A percentile compares a stretch with the other conserved stretches of the same genome.
Conservation (phyloP, 1,140 invertebrate genomes). For the Drosophila triauraria region DNA sequence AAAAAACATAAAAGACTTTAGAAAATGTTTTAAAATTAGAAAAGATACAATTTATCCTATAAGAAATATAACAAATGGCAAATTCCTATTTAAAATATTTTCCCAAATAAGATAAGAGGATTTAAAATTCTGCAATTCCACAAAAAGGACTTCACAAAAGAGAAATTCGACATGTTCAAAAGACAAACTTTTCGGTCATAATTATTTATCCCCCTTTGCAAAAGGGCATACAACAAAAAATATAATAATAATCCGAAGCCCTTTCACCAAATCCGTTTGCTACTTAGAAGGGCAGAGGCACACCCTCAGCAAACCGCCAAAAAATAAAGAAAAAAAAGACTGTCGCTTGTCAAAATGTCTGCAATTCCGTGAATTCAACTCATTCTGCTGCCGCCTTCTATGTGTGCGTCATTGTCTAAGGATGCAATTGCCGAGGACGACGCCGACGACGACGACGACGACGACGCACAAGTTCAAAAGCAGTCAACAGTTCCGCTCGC, state of each 20-base stretch:
- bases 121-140: neutral
- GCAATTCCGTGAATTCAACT: constrained; percentile 31
- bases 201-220: constrained; percentile 16
- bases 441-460: constrained; percentile 44
- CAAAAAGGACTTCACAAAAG: neutral
- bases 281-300: constrained; percentile 37
- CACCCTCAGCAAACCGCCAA: constrained; percentile 24
- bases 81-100: neutral
- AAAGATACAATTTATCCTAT: neutral
- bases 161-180: constrained; percentile 1
- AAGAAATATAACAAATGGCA: neutral
- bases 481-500: constrained; percentile 70
- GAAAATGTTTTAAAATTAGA: neutral
- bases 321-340: constrained; percentile 9
- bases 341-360: constrained; percentile 55
- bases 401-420: constrained; percentile 63
- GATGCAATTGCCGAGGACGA: constrained; percentile 57
- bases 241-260: constrained; percentile 29
- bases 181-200: constrained; percentile 11
- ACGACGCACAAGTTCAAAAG: constrained; percentile 70
- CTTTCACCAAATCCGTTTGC: constrained; percentile 37
- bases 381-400: constrained; percentile 15
- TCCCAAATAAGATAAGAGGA: neutral
- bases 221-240: constrained; percentile 7
- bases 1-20: neutral